A percentile compares a stretch with the other conserved stretches of the same genome.
Evolutionary conservation across 1,140 invertebrate genomes (phyloP).

Genomic region (Cataglyphis hispanica): DNA sequence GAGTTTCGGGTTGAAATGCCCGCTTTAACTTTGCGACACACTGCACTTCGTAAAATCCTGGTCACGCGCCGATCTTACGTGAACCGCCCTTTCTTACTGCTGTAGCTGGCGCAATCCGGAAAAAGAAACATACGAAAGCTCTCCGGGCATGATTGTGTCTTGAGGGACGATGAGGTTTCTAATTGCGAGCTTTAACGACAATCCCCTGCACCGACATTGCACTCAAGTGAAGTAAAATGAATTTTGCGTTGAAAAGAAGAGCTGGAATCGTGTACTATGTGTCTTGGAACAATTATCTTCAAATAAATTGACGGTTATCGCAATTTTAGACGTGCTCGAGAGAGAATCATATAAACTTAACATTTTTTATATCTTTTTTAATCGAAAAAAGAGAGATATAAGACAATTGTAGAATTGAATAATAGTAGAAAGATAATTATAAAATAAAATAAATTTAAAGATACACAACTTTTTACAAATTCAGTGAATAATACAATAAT

Average conservation of each 20-base stretch:
- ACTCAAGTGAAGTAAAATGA: not conserved
- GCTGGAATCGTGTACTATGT: not conserved
- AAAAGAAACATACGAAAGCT: conserved; percentile 50
- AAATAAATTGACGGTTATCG: not conserved
- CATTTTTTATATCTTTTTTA: too few species aligned
- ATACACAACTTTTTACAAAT: not conserved
- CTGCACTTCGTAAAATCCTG: conserved; percentile 30
- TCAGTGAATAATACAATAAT: not conserved
- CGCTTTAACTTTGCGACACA: conserved; percentile 45
- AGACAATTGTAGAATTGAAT: not conserved
- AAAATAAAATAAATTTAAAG: not conserved
- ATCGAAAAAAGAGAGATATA: not conserved
- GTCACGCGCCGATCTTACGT: conserved; percentile 56
- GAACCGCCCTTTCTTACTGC: conserved; percentile 36
- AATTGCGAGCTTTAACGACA: conserved; percentile 55
- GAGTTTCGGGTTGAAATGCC: conserved; percentile 30
- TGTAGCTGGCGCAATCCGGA: conserved; percentile 1
- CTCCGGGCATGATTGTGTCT: conserved; percentile 40
- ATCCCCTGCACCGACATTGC: not conserved
- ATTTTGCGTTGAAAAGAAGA: conserved; percentile 3
- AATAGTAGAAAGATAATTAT: not conserved
- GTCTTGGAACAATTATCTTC: not conserved
- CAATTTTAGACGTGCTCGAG: not conserved
- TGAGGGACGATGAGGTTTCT: conserved; percentile 50
- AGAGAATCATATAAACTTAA: too few species aligned